Percentiles rank a stretch among this genome's conserved stretches.
Conservation (phyloP, 2,888 invertebrate species). For the Nomada lathburiana region DNA sequence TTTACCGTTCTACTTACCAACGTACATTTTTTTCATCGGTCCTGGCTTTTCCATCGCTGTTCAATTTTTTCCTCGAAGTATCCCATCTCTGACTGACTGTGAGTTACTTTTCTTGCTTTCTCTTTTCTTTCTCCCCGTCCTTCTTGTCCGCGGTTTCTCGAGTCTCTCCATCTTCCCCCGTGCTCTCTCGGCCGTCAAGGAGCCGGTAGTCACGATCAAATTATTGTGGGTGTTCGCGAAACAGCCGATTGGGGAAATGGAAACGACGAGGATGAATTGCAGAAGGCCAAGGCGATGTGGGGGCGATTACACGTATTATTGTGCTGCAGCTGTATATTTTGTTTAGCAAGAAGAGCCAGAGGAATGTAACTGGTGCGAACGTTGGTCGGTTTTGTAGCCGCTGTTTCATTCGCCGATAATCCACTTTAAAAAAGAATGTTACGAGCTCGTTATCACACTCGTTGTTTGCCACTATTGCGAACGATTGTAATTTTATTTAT, state of each 20-base stretch:
- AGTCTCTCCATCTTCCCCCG: neutral
- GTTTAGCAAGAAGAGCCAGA: neutral
- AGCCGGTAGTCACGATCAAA: too few species aligned
- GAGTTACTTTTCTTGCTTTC: neutral
- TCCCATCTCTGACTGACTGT: neutral
- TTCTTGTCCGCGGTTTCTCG: neutral
- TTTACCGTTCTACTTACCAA: too few species aligned
- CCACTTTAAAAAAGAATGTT: constrained; percentile 18
- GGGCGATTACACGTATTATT: too few species aligned
- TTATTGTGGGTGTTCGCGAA: too few species aligned
- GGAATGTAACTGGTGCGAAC: constrained; percentile 3
- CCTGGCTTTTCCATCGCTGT: too few species aligned
- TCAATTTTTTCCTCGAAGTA: neutral
- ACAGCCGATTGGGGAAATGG: too few species aligned
- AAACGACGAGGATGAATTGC: too few species aligned
- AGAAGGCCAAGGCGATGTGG: too few species aligned
- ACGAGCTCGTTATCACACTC: constrained; percentile 32
- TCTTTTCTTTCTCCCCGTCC: neutral
- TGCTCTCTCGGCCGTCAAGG: too few species aligned
- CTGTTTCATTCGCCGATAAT: constrained; percentile 5
- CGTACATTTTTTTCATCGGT: too few species aligned
- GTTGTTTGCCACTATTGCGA: constrained; percentile 27
- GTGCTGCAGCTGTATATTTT: too few species aligned
- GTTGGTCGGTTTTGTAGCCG: constrained; percentile 7
- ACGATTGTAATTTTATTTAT: constrained; percentile 20